These are phyloP conservation scores for Pseudochirops corinnae DNA, from an alignment of 2,797 vertebrate species.

Conservation along the genomic window DNA sequence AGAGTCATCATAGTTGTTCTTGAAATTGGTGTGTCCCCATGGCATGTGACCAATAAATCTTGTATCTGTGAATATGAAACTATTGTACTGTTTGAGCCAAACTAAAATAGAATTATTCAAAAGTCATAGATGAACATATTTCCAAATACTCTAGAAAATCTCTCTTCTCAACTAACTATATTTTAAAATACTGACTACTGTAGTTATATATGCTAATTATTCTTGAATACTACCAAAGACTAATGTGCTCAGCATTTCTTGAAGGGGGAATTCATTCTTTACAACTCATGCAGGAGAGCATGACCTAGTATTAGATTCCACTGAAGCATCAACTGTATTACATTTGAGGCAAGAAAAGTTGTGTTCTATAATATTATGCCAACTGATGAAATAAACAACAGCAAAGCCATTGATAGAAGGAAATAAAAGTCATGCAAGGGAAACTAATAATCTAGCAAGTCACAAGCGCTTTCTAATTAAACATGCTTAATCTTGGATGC, in stretches of 20 bases:
- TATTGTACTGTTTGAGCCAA: neutral
- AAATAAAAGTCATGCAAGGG: neutral
- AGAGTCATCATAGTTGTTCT: neutral
- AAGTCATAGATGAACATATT: neutral
- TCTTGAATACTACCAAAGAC: neutral
- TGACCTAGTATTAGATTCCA: neutral
- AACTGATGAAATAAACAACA: neutral
- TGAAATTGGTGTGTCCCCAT: neutral
- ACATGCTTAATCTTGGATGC: neutral
- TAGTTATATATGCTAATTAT: neutral
- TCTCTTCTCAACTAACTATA: neutral
- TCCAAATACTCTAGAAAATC: neutral
- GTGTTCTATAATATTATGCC: neutral
- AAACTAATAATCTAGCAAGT: neutral
- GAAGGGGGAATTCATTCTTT: neutral
- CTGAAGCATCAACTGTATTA: neutral
- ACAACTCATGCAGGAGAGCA: neutral
- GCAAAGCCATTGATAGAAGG: neutral
- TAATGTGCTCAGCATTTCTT: neutral
- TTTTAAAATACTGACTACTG: neutral
- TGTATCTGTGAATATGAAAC: neutral
- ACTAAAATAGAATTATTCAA: neutral
- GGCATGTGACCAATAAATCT: neutral
- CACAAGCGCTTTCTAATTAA: too few relatives aligned
- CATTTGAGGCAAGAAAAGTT: neutral